Percentiles rank a stretch among this genome's conserved stretches.
phyloP scores from a whole-genome alignment of 1,140 invertebrate species.

The Drosophila neocordata region DNA sequence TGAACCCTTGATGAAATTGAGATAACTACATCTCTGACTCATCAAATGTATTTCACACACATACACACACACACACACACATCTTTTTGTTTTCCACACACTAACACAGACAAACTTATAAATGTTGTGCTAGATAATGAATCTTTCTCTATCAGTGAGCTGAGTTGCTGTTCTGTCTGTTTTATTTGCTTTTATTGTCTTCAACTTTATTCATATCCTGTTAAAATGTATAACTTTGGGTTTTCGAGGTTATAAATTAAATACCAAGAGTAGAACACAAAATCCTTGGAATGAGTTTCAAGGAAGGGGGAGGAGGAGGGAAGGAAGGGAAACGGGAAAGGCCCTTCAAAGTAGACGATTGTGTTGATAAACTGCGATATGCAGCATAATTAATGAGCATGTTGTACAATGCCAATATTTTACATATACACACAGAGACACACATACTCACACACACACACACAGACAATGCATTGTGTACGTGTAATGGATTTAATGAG shows the following conservation, averaged over 20 bases:
- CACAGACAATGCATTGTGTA: conserved; percentile 37
- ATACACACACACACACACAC: background rate
- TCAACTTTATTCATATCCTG: conserved; percentile 81
- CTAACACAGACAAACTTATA: conserved; percentile 63
- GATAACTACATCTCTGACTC: background rate
- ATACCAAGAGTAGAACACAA: conserved; percentile 43
- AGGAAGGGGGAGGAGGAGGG: no score
- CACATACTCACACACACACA: conserved; percentile 33
- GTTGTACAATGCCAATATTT: conserved; percentile 79
- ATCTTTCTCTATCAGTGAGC: conserved; percentile 48
- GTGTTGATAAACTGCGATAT: conserved; percentile 79
- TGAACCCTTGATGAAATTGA: background rate
- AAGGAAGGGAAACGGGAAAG: background rate
- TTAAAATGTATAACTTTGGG: conserved; percentile 81
- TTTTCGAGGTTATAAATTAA: conserved; percentile 80
- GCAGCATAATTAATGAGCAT: conserved; percentile 78
- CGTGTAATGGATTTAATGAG: conserved; percentile 71
- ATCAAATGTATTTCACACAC: conserved; percentile 1
- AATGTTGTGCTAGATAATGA: conserved; percentile 80
- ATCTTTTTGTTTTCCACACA: conserved; percentile 20
- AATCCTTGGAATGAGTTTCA: background rate
- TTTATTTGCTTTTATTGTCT: conserved; percentile 80
- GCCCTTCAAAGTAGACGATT: conserved; percentile 68
- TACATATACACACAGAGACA: conserved; percentile 53
- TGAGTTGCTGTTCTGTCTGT: conserved; percentile 56